Evolutionary conservation across 2,888 invertebrate species (phyloP).

Genomic region (Drosophila flavopinicola): DNA sequence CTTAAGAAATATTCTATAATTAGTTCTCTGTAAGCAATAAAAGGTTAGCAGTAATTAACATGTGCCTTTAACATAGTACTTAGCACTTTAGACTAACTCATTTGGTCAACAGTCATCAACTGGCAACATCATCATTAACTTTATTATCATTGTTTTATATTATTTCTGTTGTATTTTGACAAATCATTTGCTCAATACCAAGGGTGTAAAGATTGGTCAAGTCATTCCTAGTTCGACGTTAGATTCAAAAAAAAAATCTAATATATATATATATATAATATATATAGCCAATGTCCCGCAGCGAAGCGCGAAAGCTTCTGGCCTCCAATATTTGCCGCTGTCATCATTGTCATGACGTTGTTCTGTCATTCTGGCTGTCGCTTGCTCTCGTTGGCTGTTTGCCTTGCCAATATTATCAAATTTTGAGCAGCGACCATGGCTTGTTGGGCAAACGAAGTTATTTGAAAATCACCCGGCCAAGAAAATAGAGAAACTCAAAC

Average conservation of each 20-base stretch:
- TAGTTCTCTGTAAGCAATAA: neutral
- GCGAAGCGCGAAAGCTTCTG: constrained; percentile 53
- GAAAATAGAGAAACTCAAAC: constrained; percentile 58
- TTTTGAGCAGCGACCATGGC: constrained; percentile 55
- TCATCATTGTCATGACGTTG: constrained; percentile 53
- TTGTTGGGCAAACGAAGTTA: constrained; percentile 67
- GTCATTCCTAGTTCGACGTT: constrained; percentile 50
- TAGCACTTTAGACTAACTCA: constrained; percentile 15
- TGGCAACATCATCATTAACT: constrained; percentile 18
- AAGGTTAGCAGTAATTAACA: constrained; percentile 15
- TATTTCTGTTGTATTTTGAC: constrained; percentile 32
- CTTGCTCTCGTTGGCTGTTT: constrained; percentile 44
- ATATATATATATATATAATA: constrained; percentile 3
- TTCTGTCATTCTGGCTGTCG: constrained; percentile 7
- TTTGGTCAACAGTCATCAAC: constrained; percentile 16
- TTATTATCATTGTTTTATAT: constrained; percentile 29
- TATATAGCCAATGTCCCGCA: constrained; percentile 24
- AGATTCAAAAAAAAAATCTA: constrained; percentile 9
- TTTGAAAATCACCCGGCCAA: constrained; percentile 47
- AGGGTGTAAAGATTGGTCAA: constrained; percentile 61
- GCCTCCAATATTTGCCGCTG: constrained; percentile 69
- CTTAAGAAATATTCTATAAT: neutral
- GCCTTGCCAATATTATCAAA: constrained; percentile 73
- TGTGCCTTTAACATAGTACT: constrained; percentile 4
- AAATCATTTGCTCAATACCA: constrained; percentile 65